phyloP scores from a whole-genome alignment of 1,140 invertebrate genomes.

The Orius insidiosus region DNA sequence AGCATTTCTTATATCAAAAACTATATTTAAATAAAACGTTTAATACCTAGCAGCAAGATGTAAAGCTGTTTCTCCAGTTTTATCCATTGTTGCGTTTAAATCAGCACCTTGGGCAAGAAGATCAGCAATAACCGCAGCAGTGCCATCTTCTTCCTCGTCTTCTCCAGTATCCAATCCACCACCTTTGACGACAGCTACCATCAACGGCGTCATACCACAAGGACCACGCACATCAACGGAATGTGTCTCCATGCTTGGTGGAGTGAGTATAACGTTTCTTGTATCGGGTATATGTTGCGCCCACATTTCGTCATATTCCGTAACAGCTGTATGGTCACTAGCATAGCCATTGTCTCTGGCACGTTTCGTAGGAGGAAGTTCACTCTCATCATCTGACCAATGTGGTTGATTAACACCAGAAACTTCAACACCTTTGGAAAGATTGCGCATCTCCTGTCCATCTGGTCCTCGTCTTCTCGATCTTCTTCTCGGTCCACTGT shows the following conservation, averaged over 20 bases:
- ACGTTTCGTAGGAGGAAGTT: constrained; percentile 68
- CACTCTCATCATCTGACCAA: constrained; percentile 80
- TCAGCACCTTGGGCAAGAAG: constrained; percentile 82
- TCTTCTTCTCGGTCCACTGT: constrained; percentile 41
- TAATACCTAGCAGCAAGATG: constrained; percentile 72
- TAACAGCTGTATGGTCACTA: constrained; percentile 71
- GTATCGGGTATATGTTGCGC: constrained; percentile 72
- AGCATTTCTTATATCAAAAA: too few relatives aligned
- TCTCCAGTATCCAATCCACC: constrained; percentile 52
- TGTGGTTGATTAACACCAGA: constrained; percentile 40
- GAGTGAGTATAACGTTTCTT: constrained; percentile 43
- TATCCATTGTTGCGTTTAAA: constrained; percentile 80
- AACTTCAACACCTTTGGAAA: constrained; percentile 62
- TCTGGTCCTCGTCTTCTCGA: constrained; percentile 66
- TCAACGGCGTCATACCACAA: constrained; percentile 82
- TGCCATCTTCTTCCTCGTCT: constrained; percentile 72
- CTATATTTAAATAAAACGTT: neutral
- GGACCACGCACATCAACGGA: constrained; percentile 70
- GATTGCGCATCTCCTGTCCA: constrained; percentile 82
- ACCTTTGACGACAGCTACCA: constrained; percentile 78
- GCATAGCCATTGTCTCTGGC: constrained; percentile 59
- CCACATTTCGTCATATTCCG: constrained; percentile 86
- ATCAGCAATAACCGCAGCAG: constrained; percentile 79
- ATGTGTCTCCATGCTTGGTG: constrained; percentile 31
- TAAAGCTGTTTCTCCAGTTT: constrained; percentile 84